A percentile compares a stretch with the other conserved stretches of the same genome.
These are phyloP conservation scores for Spilogale gracilis DNA, from an alignment of 2,113 vertebrate genomes.

Conservation along the genomic window DNA sequence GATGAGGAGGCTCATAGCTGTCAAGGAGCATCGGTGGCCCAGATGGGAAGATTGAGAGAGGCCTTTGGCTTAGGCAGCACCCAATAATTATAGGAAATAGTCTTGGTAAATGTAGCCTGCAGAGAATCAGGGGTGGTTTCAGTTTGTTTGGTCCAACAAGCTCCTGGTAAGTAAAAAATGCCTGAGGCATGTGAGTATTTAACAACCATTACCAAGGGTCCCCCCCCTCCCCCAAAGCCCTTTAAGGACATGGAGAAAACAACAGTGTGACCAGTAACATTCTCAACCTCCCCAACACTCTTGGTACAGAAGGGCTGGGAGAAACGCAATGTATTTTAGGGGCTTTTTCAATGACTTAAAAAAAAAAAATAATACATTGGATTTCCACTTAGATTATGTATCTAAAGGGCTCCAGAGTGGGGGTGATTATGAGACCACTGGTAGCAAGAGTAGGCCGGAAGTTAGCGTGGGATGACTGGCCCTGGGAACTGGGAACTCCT, in stretches of 20 bases:
- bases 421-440: accelerated
- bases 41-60: neutral
- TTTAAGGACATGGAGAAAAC: neutral
- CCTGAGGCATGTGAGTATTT: neutral
- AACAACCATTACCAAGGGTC: neutral
- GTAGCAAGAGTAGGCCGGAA: neutral
- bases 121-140: neutral
- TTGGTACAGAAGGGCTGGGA: neutral
- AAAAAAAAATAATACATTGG: neutral
- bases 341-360: neutral
- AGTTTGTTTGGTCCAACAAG: neutral
- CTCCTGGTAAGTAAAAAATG: neutral
- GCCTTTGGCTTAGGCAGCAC: neutral
- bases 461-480: neutral
- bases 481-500: neutral
- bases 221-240: neutral
- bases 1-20: neutral
- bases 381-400: neutral
- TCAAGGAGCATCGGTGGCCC: neutral
- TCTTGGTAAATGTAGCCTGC: neutral
- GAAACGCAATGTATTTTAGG: neutral
- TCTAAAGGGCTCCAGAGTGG: neutral
- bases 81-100: neutral
- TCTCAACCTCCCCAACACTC: neutral
- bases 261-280: neutral